Base-by-base conservation (phyloP, 2,113 vertebrate species). In the Archocentrus centrarchus region DNA sequence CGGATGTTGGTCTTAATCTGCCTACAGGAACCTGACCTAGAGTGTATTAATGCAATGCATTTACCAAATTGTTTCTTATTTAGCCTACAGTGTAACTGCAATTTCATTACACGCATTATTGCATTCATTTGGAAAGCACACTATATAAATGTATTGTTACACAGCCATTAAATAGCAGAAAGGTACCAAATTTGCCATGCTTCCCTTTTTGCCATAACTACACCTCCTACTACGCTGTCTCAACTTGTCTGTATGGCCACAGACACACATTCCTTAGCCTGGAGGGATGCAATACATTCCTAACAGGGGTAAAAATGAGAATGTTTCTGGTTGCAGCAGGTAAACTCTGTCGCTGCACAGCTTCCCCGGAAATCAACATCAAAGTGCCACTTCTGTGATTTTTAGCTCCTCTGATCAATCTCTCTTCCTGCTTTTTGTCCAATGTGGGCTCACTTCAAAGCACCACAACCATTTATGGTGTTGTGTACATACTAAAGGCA, bases 391-490 rank as follows among this genome's bases (percentile, higher is more conserved):
- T 83, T 24, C 11, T 58, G 20, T 11, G 3, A 15, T 87, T 76
- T 76, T 75, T 6, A 15, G 7, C 22, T n/a, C 13, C 37, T 78
- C 50, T 13, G 44, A 73, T 70, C n/a, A 15, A 66, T 47, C 44
- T 70, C 50, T 58, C 85, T 94, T 94, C 94, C 91, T 91, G 60
- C 7, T 93, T 90, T 83, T 62, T 18, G 53, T 24, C 94, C 95
- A 95, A 94, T 95, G 37, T 59, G 37, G 6, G 47, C 41, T 90
- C 80, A 77, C 47, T 44, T 73, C 59, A 86, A 80, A 84, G 59
- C 83, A 86, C 87, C 81, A 77, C 80, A 22, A 90, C 96, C 95
- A 93, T 96, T 82, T 95, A 96, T 91, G 95, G 95, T 39, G 78
- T 83, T 87, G 80, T 15, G 83, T 55, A 18, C 24, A 84, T 83